These are phyloP conservation scores for Chrysina gloriosa DNA, from an alignment of 2,888 invertebrate genomes.

Conservation along the genomic window DNA sequence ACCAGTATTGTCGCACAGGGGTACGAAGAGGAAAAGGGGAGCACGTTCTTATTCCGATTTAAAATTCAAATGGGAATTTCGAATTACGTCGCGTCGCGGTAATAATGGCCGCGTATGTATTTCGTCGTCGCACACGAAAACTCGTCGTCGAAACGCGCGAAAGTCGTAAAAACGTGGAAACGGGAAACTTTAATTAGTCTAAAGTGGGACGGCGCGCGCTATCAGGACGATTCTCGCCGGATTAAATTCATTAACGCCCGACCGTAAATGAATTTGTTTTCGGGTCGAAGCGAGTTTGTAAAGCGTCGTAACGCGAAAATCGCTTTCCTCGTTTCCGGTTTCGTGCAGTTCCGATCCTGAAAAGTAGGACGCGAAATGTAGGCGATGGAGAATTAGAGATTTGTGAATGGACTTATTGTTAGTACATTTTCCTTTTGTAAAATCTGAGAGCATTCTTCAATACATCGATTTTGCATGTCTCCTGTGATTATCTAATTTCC, in stretches of 20 bases:
- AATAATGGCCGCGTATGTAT: too few species aligned
- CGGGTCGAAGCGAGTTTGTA: neutral
- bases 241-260: constrained; percentile 20
- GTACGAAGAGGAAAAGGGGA: too few species aligned
- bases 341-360: neutral
- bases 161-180: constrained; percentile 10
- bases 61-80: too few species aligned
- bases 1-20: too few species aligned
- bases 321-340: constrained; percentile 3
- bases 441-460: too few species aligned
- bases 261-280: constrained; percentile 19
- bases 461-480: too few species aligned
- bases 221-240: constrained; percentile 31
- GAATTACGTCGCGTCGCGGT: too few species aligned
- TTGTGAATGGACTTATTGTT: too few species aligned
- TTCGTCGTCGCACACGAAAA: neutral
- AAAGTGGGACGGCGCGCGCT: constrained; percentile 20
- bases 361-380: neutral
- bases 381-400: too few species aligned
- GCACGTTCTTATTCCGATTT: too few species aligned
- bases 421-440: too few species aligned
- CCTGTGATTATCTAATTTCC: too few species aligned
- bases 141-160: neutral
- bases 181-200: constrained; percentile 31
- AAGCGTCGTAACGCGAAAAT: neutral